Evolutionary conservation across 2,888 invertebrate species (phyloP), one percentile per base, ranked within the genome.

Genomic region (Eulithis testata): DNA sequence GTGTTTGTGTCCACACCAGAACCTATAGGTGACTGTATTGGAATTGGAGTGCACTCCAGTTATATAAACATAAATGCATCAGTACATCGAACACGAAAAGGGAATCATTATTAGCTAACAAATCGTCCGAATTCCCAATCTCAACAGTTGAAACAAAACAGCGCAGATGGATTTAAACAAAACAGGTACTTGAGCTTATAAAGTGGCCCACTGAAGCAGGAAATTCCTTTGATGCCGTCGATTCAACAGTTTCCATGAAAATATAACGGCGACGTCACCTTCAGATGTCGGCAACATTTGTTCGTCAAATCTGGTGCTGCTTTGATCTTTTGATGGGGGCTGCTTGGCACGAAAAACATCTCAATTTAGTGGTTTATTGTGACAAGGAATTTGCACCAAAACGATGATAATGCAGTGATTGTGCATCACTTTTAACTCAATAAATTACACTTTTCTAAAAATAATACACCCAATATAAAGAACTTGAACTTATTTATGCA

Each of bases 221-320:
- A 91, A 90, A 90, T 90, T 87, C 89, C 89, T 91, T 89, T 89
- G 89, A 89, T 84, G 83, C 79, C 76, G 80, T 77, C 83, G 83
- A 85, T 85, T 83, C 86, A 86, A 88, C 87, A 88, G 88, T 85
- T 81, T 76, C 80, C 81, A 81, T 80, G 85, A 86, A 87, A 89
- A 88, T 86, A 87, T 87, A 84, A 83, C 81, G 80, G 72, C 75
- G 65, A 84, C 88, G 86, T 89, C 84, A 84, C 74, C 69, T 68
- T 47, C 83, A 84, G 86, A 66, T 58, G 76, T 79, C 55, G 52
- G 54, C 68, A 84, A 85, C 85, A 61, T 77, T 78, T 76, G 61
- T 51, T 61, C 52, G 37, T 65, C 50, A 67, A 31, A 67, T 70
- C 64, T 57, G 50, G 50, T 31, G 51, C 59, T 60, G 54, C 67